Percentiles rank a stretch among this genome's conserved stretches.
Conservation (phyloP, 2,113 vertebrate genomes). For the Hepsetus odoe region DNA sequence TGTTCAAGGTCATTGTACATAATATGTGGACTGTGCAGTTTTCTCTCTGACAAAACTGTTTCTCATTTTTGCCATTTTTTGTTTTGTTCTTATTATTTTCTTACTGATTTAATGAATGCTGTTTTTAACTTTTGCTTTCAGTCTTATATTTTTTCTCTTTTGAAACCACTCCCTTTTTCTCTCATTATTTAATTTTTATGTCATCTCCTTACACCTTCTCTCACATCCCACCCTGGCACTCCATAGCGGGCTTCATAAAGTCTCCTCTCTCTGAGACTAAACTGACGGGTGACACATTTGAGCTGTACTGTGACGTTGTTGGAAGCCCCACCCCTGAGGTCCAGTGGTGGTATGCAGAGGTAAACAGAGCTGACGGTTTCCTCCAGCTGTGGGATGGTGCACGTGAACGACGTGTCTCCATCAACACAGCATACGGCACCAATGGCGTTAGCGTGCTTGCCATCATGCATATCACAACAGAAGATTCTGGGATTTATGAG, state of each 20-base stretch:
- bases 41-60: neutral
- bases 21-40: neutral
- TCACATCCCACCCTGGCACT: slow-evolving; percentile 45
- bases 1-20: slow-evolving; percentile 54
- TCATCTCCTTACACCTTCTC: slow-evolving; percentile 19
- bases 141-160: slow-evolving; percentile 35
- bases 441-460: slow-evolving; percentile 92
- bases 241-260: slow-evolving; percentile 95
- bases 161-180: slow-evolving; percentile 27
- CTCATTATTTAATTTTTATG: slow-evolving; percentile 22
- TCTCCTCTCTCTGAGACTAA: slow-evolving; percentile 97
- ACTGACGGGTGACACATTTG: slow-evolving; percentile 94
- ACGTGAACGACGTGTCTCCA: slow-evolving; percentile 88
- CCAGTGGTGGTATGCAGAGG: slow-evolving; percentile 99
- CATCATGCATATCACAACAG: slow-evolving; percentile 85
- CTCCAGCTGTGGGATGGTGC: slow-evolving; percentile 95
- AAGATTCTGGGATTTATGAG: slow-evolving; percentile 95
- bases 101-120: slow-evolving; percentile 8
- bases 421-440: slow-evolving; percentile 89
- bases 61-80: slow-evolving; percentile 6
- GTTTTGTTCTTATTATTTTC: slow-evolving; percentile 4
- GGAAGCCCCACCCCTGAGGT: slow-evolving; percentile 96
- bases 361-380: slow-evolving; percentile 93
- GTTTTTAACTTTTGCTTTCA: slow-evolving; percentile 27
- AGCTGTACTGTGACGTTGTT: slow-evolving; percentile 97